These are phyloP conservation scores for Episyrphus balteatus DNA, from an alignment of 1,140 invertebrate species.

Conservation along the genomic window DNA sequence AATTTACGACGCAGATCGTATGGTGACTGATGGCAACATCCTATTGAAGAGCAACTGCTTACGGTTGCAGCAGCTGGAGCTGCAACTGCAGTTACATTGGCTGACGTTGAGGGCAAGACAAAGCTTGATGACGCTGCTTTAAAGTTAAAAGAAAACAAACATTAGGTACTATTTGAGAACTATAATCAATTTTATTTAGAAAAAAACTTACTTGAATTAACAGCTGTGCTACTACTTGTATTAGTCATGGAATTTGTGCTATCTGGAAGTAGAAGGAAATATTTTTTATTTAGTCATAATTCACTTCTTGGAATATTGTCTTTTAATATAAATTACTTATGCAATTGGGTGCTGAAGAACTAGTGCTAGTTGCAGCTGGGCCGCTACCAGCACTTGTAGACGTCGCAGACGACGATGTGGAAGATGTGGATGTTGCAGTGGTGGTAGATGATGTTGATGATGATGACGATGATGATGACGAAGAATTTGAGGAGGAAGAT, in stretches of 20 bases:
- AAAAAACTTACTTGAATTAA: background rate
- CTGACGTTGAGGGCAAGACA: background rate
- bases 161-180: background rate
- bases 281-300: background rate
- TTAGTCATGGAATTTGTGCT: background rate
- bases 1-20: conserved; percentile 77
- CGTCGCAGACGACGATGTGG: conserved; percentile 3
- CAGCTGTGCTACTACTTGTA: background rate
- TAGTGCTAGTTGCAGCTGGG: background rate
- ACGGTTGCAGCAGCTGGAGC: conserved; percentile 38
- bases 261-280: background rate
- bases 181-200: background rate
- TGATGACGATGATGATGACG: conserved; percentile 6
- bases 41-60: conserved; percentile 32
- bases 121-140: background rate
- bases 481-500: conserved; percentile 5
- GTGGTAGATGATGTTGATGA: background rate
- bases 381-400: background rate
- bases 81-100: conserved; percentile 4
- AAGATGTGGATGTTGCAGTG: background rate
- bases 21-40: conserved; percentile 63
- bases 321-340: too few species aligned
- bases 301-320: too few species aligned
- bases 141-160: background rate
- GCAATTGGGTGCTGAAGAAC: conserved; percentile 4